Evolutionary conservation across 2,113 vertebrate genomes (phyloP).

Genomic region (Mesoclemmys tuberculata): DNA sequence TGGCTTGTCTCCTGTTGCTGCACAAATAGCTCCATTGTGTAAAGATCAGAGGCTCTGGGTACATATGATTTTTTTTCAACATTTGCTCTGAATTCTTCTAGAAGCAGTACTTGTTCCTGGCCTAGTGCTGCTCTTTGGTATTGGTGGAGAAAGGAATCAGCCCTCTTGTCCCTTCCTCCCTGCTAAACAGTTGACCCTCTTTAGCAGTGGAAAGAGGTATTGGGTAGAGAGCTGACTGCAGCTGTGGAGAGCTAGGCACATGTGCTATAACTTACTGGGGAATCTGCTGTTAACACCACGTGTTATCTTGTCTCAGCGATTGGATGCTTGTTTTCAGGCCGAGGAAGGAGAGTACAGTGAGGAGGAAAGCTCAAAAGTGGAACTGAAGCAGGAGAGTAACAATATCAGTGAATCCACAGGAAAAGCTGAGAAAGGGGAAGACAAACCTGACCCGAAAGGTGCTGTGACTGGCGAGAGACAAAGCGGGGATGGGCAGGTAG

Average conservation of each 20-base stretch:
- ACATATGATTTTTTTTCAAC: neutral
- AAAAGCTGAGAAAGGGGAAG: slow-evolving; percentile 77
- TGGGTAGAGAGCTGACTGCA: no score
- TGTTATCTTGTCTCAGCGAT: neutral
- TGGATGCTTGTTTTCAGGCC: slow-evolving; percentile 73
- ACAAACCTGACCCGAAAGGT: slow-evolving; percentile 85
- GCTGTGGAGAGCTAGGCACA: accelerated
- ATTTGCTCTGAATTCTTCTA: neutral
- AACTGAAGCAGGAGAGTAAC: slow-evolving; percentile 79
- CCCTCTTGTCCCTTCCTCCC: neutral
- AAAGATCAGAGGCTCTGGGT: neutral
- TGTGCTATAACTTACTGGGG: neutral
- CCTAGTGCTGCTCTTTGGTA: neutral
- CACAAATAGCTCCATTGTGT: neutral
- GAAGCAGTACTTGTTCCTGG: accelerated
- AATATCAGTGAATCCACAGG: slow-evolving; percentile 72
- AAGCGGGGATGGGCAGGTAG: slow-evolving; percentile 97
- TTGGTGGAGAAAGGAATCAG: neutral
- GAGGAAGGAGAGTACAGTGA: slow-evolving; percentile 88
- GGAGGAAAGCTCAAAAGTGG: slow-evolving; percentile 86
- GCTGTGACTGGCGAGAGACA: slow-evolving; percentile 92
- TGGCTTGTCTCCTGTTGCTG: neutral
- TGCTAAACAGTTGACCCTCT: neutral
- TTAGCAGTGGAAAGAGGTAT: neutral
- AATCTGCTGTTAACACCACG: accelerated